A percentile compares a stretch with the other conserved stretches of the same genome.
phyloP scores from a whole-genome alignment of 2,797 vertebrate species.

The Phrynocephalus vlangalii region DNA sequence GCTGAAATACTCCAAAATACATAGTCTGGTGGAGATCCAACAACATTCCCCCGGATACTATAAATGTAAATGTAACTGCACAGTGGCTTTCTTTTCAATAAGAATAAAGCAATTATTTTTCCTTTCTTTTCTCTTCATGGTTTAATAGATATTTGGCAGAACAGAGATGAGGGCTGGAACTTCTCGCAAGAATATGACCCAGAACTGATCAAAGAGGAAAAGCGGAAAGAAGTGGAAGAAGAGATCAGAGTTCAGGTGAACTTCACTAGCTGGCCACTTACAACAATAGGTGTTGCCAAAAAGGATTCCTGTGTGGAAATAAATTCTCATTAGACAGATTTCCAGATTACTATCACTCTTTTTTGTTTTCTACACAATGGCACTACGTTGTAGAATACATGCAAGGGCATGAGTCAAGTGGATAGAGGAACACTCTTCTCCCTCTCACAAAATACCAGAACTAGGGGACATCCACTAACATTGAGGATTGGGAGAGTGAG shows the following conservation, averaged over 20 bases:
- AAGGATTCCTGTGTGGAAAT: conserved; percentile 13
- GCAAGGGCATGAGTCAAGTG: neutral
- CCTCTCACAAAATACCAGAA: too few species aligned
- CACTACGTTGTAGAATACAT: neutral
- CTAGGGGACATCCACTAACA: too few species aligned
- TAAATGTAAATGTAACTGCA: conserved; percentile 3
- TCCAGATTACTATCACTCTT: neutral
- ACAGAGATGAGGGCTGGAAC: conserved; percentile 80
- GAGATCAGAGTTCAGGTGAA: conserved; percentile 87
- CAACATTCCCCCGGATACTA: neutral
- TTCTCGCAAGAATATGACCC: conserved; percentile 81
- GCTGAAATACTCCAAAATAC: too few species aligned
- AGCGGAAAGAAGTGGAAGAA: conserved; percentile 82
- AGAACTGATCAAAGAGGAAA: conserved; percentile 82
- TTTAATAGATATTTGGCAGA: conserved; percentile 81
- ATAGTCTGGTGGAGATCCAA: too few species aligned
- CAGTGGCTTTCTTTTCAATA: conserved; percentile 1
- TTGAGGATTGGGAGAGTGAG: too few species aligned
- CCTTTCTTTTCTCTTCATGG: conserved; percentile 47
- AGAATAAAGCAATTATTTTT: conserved; percentile 8
- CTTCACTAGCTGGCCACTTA: conserved; percentile 7
- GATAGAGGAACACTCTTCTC: too few species aligned
- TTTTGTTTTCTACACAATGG: neutral
- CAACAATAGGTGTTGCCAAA: conserved; percentile 15
- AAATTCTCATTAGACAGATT: conserved; percentile 1